A percentile compares a stretch with the other conserved stretches of the same genome.
Conservation (phyloP, 2,797 vertebrate genomes). For the Epinephelus coioides region DNA sequence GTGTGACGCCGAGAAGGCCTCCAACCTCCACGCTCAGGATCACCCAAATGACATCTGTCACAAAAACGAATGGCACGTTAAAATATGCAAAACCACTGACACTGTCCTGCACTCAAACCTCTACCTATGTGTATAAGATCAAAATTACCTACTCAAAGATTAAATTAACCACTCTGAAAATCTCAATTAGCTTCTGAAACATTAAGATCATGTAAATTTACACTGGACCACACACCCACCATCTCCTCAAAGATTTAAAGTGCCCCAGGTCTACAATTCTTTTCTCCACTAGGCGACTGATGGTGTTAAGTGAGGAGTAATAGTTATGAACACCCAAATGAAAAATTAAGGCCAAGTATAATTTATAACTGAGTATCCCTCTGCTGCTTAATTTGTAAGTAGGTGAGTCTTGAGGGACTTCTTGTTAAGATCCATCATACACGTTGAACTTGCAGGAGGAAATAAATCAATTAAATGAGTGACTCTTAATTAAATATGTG, state of each 20-base stretch:
- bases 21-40: conserved; percentile 98
- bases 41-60: conserved; percentile 98
- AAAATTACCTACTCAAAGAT: neutral
- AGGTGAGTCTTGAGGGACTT: conserved; percentile 13
- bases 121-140: neutral
- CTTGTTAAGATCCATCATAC: conserved; percentile 30
- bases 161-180: neutral
- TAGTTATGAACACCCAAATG: conserved; percentile 7
- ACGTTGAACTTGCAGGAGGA: neutral
- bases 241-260: neutral
- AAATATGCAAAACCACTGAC: neutral
- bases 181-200: neutral
- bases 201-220: neutral
- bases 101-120: neutral
- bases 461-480: conserved; percentile 44
- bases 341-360: conserved; percentile 51
- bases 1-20: conserved; percentile 98
- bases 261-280: neutral
- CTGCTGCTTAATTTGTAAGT: conserved; percentile 32
- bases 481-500: conserved; percentile 26
- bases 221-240: neutral
- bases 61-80: neutral
- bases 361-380: conserved; percentile 35
- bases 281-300: neutral
- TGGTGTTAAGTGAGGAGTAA: conserved; percentile 17